These are phyloP conservation scores for Aphelinus atriplicis DNA, from an alignment of 1,140 invertebrate genomes.

Conservation along the genomic window DNA sequence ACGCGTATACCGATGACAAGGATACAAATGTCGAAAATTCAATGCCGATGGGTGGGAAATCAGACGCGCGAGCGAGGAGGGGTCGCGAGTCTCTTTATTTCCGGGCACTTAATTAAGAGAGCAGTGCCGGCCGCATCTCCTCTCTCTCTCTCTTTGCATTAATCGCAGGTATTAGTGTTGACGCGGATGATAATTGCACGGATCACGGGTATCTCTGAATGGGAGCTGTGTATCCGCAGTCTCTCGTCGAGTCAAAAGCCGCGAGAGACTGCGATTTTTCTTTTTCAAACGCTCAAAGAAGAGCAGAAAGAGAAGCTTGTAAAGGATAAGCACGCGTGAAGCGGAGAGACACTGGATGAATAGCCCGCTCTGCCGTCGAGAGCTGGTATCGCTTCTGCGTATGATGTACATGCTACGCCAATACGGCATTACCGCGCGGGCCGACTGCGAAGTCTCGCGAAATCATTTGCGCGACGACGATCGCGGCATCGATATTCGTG, in stretches of 20 bases:
- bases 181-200: not conserved
- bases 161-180: too few species aligned
- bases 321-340: conserved; percentile 10
- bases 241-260: too few species aligned
- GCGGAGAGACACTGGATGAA: too few species aligned
- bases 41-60: not conserved
- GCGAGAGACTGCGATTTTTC: too few species aligned
- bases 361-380: too few species aligned
- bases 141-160: too few species aligned
- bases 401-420: too few species aligned
- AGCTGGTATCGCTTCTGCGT: not conserved
- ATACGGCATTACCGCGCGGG: too few species aligned
- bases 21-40: conserved; percentile 12
- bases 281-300: not conserved
- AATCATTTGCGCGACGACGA: not conserved
- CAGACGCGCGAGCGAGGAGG: not conserved
- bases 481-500: conserved; percentile 47
- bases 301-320: conserved; percentile 10
- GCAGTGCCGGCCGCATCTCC: not conserved
- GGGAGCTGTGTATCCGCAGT: not conserved
- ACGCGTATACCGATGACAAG: conserved; percentile 4
- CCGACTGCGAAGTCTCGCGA: too few species aligned
- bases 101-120: not conserved
- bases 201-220: not conserved
- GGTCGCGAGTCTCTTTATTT: not conserved